These are phyloP conservation scores for Albula glossodonta DNA, from an alignment of 2,113 vertebrate genomes.

Conservation along the genomic window DNA sequence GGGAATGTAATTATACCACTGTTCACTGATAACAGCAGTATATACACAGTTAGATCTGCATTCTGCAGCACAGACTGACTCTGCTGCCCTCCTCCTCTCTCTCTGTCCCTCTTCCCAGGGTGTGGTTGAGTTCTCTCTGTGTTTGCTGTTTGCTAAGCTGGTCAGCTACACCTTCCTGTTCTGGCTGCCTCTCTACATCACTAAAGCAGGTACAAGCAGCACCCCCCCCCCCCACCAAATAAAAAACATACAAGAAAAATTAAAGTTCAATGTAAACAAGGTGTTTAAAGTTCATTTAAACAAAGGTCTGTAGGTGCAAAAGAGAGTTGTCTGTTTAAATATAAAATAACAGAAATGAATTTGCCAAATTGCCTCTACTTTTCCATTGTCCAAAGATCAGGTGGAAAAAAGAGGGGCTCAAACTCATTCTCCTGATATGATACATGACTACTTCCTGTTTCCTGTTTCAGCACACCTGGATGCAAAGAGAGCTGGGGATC, in stretches of 20 bases:
- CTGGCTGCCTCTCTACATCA: conserved; percentile 95
- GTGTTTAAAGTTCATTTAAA: too few species aligned
- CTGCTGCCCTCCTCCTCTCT: background rate
- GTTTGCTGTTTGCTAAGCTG: conserved; percentile 91
- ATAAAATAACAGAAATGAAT: too few species aligned
- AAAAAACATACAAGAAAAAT: background rate
- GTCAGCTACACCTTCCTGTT: conserved; percentile 98
- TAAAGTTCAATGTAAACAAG: too few species aligned
- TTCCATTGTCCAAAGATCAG: too few species aligned
- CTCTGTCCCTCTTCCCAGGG: conserved; percentile 69
- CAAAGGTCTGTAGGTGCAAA: too few species aligned
- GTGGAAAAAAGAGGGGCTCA: too few species aligned
- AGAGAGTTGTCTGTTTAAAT: too few species aligned
- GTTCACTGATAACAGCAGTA: too few species aligned
- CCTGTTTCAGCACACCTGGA: conserved; percentile 78
- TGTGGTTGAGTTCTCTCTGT: conserved; percentile 90
- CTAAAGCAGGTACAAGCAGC: conserved; percentile 75
- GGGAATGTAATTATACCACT: too few species aligned
- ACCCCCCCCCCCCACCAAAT: background rate
- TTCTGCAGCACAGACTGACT: too few species aligned
- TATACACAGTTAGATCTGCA: too few species aligned
- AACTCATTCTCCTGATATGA: background rate
- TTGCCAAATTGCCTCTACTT: too few species aligned
- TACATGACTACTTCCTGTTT: background rate
- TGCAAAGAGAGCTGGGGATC: conserved; percentile 85